Base-by-base conservation (phyloP, 2,113 vertebrate genomes). In the Edolisoma coerulescens region DNA sequence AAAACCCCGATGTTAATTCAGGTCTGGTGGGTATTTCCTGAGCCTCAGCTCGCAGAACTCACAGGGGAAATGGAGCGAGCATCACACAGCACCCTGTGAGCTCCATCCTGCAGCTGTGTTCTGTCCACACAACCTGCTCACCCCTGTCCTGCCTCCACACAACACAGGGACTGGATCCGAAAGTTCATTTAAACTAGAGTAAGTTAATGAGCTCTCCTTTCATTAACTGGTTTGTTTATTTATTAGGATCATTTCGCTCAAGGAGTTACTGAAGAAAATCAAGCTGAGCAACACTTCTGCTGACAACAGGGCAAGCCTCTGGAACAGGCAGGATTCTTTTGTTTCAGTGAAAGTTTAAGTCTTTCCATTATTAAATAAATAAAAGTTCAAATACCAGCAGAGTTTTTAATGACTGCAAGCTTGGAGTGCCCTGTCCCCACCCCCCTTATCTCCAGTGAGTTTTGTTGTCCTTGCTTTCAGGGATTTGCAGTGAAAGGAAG, bases 131-230 rank as follows among this genome's bases (percentile, higher is more conserved):
- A 35, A 5, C 35, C 69, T 67, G 3, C 57, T 61, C 59, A 39
- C 47, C 41, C 26, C 28, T 4, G 10, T 21, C 75, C 74, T 75
- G 88, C 23, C 61, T 28, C 52, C 47, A 54, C 5, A 69, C 41
- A 45, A n/a, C 0, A 20, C 10, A 3, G 5, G 8, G 3, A 1
- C 28, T 27, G 14, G 1, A 47, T 18, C 15, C 16, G 4, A 10
- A 64, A 84, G 22, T 42, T 77, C 24, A 44, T 74, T 74, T 65
- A 27, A 65, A 53, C 22, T 6, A 16, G 13, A 3, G 2, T 5
- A 61, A 73, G 6, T 42, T 57, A 65, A 54, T 5, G 19, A 86
- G 26, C 21, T 94, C 47, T 81, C 47, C 23, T 54, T 76, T n/a
- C 54, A 73, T 28, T 65, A 86, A 65, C 26, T 11, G 9, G 39